Evolutionary conservation across 2,888 invertebrate genomes (phyloP).

Genomic region (Drosophila mettleri): DNA sequence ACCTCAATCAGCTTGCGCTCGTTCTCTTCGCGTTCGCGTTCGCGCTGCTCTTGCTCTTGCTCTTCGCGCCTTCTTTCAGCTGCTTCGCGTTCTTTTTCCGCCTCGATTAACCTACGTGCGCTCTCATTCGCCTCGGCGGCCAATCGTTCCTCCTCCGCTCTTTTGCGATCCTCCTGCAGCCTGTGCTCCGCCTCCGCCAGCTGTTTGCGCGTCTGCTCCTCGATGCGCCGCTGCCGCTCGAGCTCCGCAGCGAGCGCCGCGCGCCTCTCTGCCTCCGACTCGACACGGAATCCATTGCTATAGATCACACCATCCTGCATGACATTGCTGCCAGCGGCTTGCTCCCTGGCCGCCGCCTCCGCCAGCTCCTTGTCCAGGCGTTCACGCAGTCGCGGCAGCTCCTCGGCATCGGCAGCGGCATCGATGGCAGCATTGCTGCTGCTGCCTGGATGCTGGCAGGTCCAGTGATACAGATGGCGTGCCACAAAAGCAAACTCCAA

Average conservation of each 20-base stretch:
- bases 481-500: slow-evolving; percentile 86
- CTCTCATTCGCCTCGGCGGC: slow-evolving; percentile 56
- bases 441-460: slow-evolving; percentile 73
- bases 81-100: slow-evolving; percentile 36
- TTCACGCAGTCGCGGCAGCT: slow-evolving; percentile 77
- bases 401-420: slow-evolving; percentile 63
- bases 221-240: slow-evolving; percentile 74
- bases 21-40: slow-evolving; percentile 34
- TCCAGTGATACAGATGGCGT: slow-evolving; percentile 83
- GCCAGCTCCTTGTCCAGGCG: slow-evolving; percentile 71
- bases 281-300: slow-evolving; percentile 82
- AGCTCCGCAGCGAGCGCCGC: slow-evolving; percentile 75
- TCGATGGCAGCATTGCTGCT: slow-evolving; percentile 29
- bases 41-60: slow-evolving; percentile 11
- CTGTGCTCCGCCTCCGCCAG: slow-evolving; percentile 78
- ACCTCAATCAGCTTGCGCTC: slow-evolving; percentile 45
- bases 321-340: slow-evolving; percentile 63
- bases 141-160: slow-evolving; percentile 35
- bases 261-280: slow-evolving; percentile 64
- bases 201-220: slow-evolving; percentile 78
- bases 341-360: slow-evolving; percentile 70
- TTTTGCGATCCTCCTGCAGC: slow-evolving; percentile 62
- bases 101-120: slow-evolving; percentile 47
- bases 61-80: slow-evolving; percentile 36
- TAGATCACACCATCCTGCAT: slow-evolving; percentile 84